Evolutionary conservation across 2,797 vertebrate genomes (phyloP).

Genomic region (Hippoglossus hippoglossus): DNA sequence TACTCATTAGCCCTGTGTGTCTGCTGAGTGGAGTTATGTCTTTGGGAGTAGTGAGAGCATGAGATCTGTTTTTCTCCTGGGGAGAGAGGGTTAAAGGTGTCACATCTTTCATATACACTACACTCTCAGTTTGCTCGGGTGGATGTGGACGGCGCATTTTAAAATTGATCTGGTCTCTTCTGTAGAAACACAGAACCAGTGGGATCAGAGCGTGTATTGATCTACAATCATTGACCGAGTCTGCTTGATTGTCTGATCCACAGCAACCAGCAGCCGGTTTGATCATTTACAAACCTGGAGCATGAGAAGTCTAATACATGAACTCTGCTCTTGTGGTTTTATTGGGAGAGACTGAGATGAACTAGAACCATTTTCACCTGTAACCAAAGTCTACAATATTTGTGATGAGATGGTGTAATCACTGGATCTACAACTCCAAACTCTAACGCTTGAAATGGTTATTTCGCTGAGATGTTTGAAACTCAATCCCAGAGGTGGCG

Average conservation of each 20-base stretch:
- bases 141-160: background rate
- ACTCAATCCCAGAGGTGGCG: background rate
- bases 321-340: background rate
- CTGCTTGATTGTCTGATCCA: background rate
- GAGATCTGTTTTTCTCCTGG: background rate
- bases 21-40: background rate
- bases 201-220: background rate
- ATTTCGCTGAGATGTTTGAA: background rate
- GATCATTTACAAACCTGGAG: background rate
- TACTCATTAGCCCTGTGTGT: constrained; percentile 1
- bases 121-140: background rate
- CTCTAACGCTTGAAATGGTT: background rate
- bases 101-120: background rate
- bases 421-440: background rate
- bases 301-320: too few relatives aligned
- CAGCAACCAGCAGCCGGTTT: background rate
- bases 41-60: background rate
- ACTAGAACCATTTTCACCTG: background rate
- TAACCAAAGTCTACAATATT: background rate
- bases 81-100: background rate
- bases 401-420: background rate
- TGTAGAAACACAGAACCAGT: background rate
- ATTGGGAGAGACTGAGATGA: background rate
- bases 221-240: constrained; percentile 24
- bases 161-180: background rate